A percentile compares a stretch with the other conserved stretches of the same genome.
Conservation (phyloP, 2,888 invertebrate genomes). For the Cancer borealis region DNA sequence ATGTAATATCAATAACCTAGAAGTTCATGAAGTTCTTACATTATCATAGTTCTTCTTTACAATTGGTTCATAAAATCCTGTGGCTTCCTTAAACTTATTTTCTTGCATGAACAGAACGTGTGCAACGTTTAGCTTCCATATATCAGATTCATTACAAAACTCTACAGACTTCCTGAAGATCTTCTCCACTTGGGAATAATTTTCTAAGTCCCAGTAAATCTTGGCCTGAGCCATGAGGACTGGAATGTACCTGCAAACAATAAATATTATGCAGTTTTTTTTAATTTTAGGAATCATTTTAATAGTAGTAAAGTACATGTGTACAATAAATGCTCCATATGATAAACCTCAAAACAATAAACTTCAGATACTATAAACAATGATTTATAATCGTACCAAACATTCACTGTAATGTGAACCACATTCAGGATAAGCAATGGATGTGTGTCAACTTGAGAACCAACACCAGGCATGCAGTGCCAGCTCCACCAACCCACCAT, state of each 20-base stretch:
- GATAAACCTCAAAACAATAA: too few relatives aligned
- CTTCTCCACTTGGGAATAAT: conserved; percentile 94
- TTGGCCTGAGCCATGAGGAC: conserved; percentile 99
- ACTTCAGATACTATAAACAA: too few relatives aligned
- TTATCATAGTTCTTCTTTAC: conserved; percentile 78
- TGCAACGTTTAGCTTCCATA: conserved; percentile 98
- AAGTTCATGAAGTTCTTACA: conserved; percentile 79
- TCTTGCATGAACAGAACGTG: conserved; percentile 99
- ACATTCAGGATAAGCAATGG: too few relatives aligned
- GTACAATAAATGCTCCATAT: too few relatives aligned
- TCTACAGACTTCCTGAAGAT: conserved; percentile 98
- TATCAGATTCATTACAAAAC: conserved; percentile 97
- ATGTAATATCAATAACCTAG: neutral
- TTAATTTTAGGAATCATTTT: neutral
- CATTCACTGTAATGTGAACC: too few relatives aligned
- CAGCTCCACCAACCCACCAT: too few relatives aligned
- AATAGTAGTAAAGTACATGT: neutral
- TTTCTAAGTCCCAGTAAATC: conserved; percentile 98
- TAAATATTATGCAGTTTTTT: neutral
- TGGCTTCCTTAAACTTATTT: conserved; percentile 98
- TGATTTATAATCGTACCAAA: too few relatives aligned
- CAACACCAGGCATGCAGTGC: too few relatives aligned
- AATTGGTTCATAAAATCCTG: conserved; percentile 96
- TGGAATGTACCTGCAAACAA: conserved; percentile 89
- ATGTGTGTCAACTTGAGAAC: too few relatives aligned